These are phyloP conservation scores for Cenopis cana DNA, from an alignment of 2,888 invertebrate genomes.

Conservation along the genomic window DNA sequence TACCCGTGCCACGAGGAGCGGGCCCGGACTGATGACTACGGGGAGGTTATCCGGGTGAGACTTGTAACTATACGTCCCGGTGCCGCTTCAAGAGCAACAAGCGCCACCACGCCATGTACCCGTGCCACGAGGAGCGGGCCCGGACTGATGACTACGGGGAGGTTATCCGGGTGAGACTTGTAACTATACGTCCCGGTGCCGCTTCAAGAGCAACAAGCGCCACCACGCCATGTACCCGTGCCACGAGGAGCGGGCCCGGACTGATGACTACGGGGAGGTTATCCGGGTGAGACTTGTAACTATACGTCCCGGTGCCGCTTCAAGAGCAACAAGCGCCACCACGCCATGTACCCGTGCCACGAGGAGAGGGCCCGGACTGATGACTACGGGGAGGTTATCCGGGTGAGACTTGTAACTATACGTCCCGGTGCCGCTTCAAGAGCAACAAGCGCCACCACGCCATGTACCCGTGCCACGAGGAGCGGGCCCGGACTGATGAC, in stretches of 20 bases:
- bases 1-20: constrained; percentile 6
- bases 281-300: constrained; percentile 84
- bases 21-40: not conserved
- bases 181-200: too few relatives aligned
- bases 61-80: too few relatives aligned
- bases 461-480: constrained; percentile 7
- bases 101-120: constrained; percentile 2
- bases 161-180: not conserved
- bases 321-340: not conserved
- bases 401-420: not conserved
- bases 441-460: not conserved
- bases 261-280: constrained; percentile 98
- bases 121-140: constrained; percentile 1
- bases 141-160: not conserved
- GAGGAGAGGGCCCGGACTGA: not conserved
- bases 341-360: constrained; percentile 24
- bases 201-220: not conserved
- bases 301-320: constrained; percentile 26
- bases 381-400: not conserved
- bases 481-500: not conserved
- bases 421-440: too few relatives aligned
- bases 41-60: not conserved
- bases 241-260: not conserved
- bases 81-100: not conserved
- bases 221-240: constrained; percentile 10